These are phyloP conservation scores for Cyphomyrmex costatus DNA, from an alignment of 1,140 invertebrate genomes.

Conservation along the genomic window DNA sequence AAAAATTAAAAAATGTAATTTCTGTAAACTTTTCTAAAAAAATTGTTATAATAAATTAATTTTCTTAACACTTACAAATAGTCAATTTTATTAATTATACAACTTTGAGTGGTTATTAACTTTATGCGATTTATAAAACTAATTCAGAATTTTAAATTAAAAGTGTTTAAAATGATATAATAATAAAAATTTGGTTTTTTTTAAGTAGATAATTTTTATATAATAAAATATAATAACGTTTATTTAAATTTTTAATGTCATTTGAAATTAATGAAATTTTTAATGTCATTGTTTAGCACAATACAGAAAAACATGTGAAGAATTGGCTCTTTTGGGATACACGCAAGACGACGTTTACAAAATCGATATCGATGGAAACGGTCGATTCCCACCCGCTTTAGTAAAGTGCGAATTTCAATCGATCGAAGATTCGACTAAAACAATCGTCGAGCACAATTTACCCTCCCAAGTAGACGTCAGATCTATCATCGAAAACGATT, in stretches of 20 bases:
- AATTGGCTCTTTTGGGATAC: conserved; percentile 94
- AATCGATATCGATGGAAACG: conserved; percentile 97
- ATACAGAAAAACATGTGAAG: conserved; percentile 96
- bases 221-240: too few relatives aligned
- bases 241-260: too few relatives aligned
- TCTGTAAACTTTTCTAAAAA: background rate
- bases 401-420: conserved; percentile 97
- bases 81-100: background rate
- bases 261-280: too few relatives aligned
- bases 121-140: background rate
- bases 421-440: conserved; percentile 94
- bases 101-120: background rate
- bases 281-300: conserved; percentile 88
- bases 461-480: conserved; percentile 95
- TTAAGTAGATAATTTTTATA: background rate
- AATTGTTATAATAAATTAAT: background rate
- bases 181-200: background rate
- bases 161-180: background rate
- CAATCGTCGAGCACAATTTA: conserved; percentile 97
- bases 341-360: conserved; percentile 95
- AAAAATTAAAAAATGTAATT: conserved; percentile 3
- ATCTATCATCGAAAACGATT: conserved; percentile 91
- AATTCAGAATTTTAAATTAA: background rate
- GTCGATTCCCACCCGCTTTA: conserved; percentile 95
- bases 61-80: background rate